Conservation (phyloP, 2,797 vertebrate species). For the Peromyscus nudipes region DNA sequence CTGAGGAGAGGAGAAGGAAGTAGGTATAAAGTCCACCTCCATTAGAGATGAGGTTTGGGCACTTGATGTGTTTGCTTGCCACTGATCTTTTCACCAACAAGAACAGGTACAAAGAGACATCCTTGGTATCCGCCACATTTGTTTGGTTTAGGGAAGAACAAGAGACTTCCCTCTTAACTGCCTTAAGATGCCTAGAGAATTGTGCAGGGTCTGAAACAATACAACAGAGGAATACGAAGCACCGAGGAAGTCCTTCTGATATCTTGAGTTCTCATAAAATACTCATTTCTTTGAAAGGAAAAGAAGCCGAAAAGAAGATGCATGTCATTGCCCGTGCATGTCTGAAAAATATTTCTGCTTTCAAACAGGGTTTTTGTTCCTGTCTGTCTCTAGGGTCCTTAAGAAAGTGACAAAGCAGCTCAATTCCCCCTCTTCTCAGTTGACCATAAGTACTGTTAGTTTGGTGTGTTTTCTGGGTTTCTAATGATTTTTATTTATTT, state of each 20-base stretch:
- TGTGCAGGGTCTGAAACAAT: slow-evolving; percentile 37
- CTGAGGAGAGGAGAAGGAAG: not conserved
- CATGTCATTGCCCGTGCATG: slow-evolving; percentile 25
- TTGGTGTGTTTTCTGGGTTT: slow-evolving; percentile 65
- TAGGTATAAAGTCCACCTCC: slow-evolving; percentile 19
- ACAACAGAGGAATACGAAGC: not conserved
- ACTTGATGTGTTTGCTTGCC: not conserved
- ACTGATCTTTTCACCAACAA: slow-evolving; percentile 68
- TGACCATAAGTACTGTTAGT: slow-evolving; percentile 66
- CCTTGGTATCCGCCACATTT: slow-evolving; percentile 21
- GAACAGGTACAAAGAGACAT: slow-evolving; percentile 66
- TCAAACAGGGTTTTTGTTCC: slow-evolving; percentile 65
- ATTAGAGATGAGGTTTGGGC: not conserved
- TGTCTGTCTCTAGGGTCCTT: slow-evolving; percentile 65
- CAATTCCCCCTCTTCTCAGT: slow-evolving; percentile 32
- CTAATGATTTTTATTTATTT: slow-evolving; percentile 56
- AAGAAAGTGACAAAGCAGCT: slow-evolving; percentile 58
- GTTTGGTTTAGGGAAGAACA: slow-evolving; percentile 31
- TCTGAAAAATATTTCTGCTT: slow-evolving; percentile 78
- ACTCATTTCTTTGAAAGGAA: slow-evolving; percentile 67
- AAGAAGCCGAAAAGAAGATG: slow-evolving; percentile 64
- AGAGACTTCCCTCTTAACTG: not conserved
- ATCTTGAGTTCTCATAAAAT: slow-evolving; percentile 49
- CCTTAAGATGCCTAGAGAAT: not conserved
- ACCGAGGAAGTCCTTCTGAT: not conserved